Evolutionary conservation across 92 coral and sea anemone species (phyloP).

Genomic region (Zoanthus sociatus): DNA sequence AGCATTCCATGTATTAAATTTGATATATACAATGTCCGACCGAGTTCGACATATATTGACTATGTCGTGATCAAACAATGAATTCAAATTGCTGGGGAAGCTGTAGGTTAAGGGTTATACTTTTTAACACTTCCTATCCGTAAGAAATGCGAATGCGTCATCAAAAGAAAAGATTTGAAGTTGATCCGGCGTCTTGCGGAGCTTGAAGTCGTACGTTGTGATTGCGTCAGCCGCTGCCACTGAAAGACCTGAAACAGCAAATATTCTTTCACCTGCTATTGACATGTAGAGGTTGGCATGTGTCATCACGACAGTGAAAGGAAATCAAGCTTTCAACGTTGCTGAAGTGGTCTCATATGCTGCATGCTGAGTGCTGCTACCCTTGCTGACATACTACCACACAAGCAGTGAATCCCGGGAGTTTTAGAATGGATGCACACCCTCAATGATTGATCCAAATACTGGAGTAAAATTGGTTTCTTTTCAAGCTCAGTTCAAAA

Average conservation of each 20-base stretch:
- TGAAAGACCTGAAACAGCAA: background rate
- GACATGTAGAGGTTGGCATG: background rate
- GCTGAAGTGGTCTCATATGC: background rate
- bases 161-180: background rate
- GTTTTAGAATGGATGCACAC: no score
- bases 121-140: background rate
- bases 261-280: background rate
- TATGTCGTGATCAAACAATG: background rate
- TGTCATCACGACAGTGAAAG: conserved; percentile 16
- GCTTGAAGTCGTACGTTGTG: no score
- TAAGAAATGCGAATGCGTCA: background rate
- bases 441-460: no score
- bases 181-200: no score
- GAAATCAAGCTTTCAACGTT: background rate
- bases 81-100: background rate
- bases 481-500: no score
- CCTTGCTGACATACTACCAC: background rate
- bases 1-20: no score
- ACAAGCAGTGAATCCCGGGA: no score
- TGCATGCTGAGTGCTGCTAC: background rate
- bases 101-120: background rate
- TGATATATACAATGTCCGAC: no score
- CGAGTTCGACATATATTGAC: no score
- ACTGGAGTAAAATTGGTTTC: no score
- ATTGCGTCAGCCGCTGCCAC: background rate